Conservation (phyloP, 2,888 invertebrate species). For the Cosmopolites sordidus region DNA sequence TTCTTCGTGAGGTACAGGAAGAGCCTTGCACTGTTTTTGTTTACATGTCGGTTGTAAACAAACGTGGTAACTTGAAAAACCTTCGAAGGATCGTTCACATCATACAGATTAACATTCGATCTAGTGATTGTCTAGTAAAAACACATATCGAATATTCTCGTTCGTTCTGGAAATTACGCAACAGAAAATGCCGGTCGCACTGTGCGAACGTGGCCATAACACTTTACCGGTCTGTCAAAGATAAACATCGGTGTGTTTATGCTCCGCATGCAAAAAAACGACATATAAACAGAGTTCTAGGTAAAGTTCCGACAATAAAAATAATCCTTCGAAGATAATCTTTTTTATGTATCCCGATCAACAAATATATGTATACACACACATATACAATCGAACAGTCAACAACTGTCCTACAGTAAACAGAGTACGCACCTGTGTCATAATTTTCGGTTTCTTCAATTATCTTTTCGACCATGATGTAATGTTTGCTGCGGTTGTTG, state of each 20-base stretch:
- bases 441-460: constrained; percentile 59
- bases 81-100: background rate
- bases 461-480: constrained; percentile 62
- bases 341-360: too few relatives aligned
- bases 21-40: background rate
- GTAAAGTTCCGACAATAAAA: too few relatives aligned
- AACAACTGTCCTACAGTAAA: background rate
- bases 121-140: too few relatives aligned
- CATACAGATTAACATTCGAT: background rate
- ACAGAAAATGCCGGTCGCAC: constrained; percentile 13
- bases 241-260: constrained; percentile 6
- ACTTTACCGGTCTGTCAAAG: background rate
- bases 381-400: too few relatives aligned
- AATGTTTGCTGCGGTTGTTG: constrained; percentile 1
- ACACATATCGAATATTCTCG: background rate
- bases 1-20: background rate
- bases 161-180: constrained; percentile 11
- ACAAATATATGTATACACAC: too few relatives aligned
- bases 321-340: too few relatives aligned
- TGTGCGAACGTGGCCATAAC: background rate
- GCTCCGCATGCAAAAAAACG: background rate
- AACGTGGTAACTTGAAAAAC: background rate
- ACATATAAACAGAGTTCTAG: too few relatives aligned
- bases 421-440: constrained; percentile 32
- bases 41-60: background rate